A percentile compares a stretch with the other conserved stretches of the same genome.
These are phyloP conservation scores for Nemoura dubitans DNA, from an alignment of 2,888 invertebrate genomes.

Conservation along the genomic window DNA sequence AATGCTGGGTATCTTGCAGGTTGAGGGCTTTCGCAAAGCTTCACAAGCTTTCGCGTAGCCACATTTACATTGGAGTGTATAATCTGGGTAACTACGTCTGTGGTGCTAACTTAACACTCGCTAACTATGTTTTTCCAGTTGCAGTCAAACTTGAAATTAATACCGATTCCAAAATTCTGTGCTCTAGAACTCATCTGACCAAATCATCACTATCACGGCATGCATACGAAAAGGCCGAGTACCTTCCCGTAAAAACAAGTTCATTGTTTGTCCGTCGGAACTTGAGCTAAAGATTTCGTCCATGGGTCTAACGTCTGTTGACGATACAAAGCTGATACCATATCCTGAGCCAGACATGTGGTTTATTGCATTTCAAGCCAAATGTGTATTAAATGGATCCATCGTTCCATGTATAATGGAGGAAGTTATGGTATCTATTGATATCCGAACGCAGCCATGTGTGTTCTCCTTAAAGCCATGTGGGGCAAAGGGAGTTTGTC, in stretches of 20 bases:
- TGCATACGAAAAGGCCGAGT: constrained; percentile 58
- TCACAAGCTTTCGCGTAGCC: too few relatives aligned
- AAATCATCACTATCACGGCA: constrained; percentile 55
- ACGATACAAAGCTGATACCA: constrained; percentile 58
- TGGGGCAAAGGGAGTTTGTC: constrained; percentile 61
- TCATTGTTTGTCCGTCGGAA: constrained; percentile 54
- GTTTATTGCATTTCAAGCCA: constrained; percentile 60
- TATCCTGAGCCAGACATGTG: constrained; percentile 63
- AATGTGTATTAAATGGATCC: constrained; percentile 58
- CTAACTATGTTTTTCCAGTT: too few relatives aligned
- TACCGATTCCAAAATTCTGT: neutral
- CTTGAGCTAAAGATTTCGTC: constrained; percentile 53
- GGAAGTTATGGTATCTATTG: constrained; percentile 60
- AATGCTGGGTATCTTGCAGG: too few relatives aligned
- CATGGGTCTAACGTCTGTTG: constrained; percentile 48
- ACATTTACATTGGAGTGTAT: too few relatives aligned
- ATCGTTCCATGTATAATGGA: constrained; percentile 58
- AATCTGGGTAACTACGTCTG: too few relatives aligned
- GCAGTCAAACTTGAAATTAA: too few relatives aligned
- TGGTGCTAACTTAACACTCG: too few relatives aligned
- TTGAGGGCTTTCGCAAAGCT: too few relatives aligned
- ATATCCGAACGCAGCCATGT: constrained; percentile 61
- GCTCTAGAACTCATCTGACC: constrained; percentile 54
- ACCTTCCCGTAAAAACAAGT: constrained; percentile 55
- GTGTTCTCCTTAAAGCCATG: constrained; percentile 60